phyloP scores from a whole-genome alignment of 2,888 invertebrate genomes.

The Hirtodrosophila trivittata region DNA sequence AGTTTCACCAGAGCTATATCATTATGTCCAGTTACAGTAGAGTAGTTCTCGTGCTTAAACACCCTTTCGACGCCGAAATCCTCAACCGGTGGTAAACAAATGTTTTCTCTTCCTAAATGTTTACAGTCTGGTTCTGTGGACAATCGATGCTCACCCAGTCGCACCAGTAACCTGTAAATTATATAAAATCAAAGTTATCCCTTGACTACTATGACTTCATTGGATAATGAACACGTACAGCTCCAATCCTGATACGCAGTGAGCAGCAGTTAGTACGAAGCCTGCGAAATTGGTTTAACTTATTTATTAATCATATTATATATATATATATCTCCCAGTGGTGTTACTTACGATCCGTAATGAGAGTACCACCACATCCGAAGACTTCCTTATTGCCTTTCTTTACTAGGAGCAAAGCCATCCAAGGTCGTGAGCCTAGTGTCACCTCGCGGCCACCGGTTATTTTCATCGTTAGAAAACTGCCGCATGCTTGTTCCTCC shows the following conservation, averaged over 20 bases:
- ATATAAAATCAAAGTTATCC: not conserved
- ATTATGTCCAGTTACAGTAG: not conserved
- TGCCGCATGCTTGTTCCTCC: constrained; percentile 24
- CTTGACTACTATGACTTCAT: not conserved
- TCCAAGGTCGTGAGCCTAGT: constrained; percentile 35
- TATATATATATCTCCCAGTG: no score
- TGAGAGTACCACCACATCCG: constrained; percentile 35
- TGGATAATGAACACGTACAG: constrained; percentile 19
- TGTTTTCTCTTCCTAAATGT: not conserved
- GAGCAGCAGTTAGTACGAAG: constrained; percentile 40
- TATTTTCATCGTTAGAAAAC: constrained; percentile 11
- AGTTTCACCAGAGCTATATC: constrained; percentile 39
- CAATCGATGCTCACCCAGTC: constrained; percentile 34
- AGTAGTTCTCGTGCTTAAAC: constrained; percentile 22
- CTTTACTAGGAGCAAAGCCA: constrained; percentile 19
- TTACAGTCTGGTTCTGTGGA: constrained; percentile 29
- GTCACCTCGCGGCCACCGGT: constrained; percentile 24
- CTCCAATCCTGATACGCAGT: constrained; percentile 14
- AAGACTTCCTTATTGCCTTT: not conserved
- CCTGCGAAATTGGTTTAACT: constrained; percentile 6
- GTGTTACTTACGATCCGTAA: constrained; percentile 35
- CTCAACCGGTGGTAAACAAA: constrained; percentile 29
- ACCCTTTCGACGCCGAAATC: constrained; percentile 21
- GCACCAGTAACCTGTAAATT: constrained; percentile 30
- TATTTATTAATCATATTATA: not conserved